These are phyloP conservation scores for Salmo trutta DNA, from an alignment of 2,797 vertebrate species.

Conservation along the genomic window DNA sequence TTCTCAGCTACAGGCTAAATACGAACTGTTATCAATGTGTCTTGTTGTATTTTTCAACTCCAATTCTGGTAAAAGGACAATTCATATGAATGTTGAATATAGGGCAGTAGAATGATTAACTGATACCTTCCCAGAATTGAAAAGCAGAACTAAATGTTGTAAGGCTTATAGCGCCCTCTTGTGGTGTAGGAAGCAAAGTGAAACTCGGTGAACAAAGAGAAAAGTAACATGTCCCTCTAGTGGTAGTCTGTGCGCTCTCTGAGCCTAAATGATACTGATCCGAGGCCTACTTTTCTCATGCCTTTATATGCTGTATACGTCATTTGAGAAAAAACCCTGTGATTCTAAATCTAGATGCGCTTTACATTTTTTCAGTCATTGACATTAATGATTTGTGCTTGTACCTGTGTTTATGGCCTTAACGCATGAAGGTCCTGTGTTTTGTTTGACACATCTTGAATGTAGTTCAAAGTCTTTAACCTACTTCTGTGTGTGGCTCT, in stretches of 20 bases:
- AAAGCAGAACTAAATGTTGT: conserved; percentile 1
- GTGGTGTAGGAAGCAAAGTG: conserved; percentile 40
- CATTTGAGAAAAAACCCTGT: neutral
- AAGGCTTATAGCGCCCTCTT: conserved; percentile 61
- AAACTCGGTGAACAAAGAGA: neutral
- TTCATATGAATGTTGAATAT: conserved; percentile 22
- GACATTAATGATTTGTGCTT: neutral
- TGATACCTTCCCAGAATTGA: neutral
- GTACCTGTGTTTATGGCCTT: neutral
- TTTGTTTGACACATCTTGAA: neutral
- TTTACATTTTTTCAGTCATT: neutral
- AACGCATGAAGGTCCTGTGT: neutral
- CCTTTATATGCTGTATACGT: neutral
- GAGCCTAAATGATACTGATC: neutral
- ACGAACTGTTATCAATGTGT: neutral
- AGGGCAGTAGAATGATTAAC: conserved; percentile 39
- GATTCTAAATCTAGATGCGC: neutral
- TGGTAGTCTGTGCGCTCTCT: neutral
- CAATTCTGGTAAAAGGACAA: conserved; percentile 1
- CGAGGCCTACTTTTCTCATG: neutral
- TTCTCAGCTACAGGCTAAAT: neutral
- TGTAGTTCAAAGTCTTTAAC: neutral
- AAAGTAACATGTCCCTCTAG: conserved; percentile 17
- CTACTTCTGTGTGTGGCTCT: neutral
- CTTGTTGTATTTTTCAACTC: neutral